Evolutionary conservation across 53 echinoderm and acorn worm genomes (phyloP), one percentile per base, ranked within the genome.

Genomic region (Arbacia lixula): DNA sequence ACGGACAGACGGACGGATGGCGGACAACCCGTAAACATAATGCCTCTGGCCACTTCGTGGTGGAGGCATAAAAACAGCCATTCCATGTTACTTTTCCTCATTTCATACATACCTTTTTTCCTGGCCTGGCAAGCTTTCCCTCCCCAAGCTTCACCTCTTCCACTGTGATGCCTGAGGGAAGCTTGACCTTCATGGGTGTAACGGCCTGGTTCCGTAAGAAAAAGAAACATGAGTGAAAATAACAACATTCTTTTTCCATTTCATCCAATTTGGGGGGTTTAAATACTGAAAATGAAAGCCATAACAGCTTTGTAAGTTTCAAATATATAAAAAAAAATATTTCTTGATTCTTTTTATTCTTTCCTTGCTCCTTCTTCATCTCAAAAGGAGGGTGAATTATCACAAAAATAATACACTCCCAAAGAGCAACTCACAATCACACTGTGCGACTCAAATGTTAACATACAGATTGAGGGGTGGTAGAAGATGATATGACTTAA

Each of bases 21-120:
- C n/a, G n/a, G n/a, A n/a, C n/a, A n/a, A n/a, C n/a, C n/a, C n/a
- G n/a, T n/a, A n/a, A n/a, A n/a, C n/a, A n/a, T n/a, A n/a, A n/a
- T n/a, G n/a, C n/a, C n/a, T n/a, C n/a, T n/a, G n/a, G n/a, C n/a
- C n/a, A n/a, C n/a, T n/a, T n/a, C n/a, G n/a, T n/a, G n/a, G n/a
- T n/a, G n/a, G n/a, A n/a, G n/a, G n/a, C n/a, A n/a, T n/a, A n/a
- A n/a, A n/a, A n/a, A n/a, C n/a, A n/a, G n/a, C n/a, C n/a, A n/a
- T n/a, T n/a, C n/a, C n/a, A n/a, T n/a, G n/a, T n/a, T n/a, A n/a
- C n/a, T n/a, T n/a, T n/a, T n/a, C n/a, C n/a, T n/a, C n/a, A n/a
- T n/a, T n/a, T n/a, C n/a, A n/a, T n/a, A n/a, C n/a, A 32, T 93
- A 93, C 96, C 91, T 84, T 91, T 72, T 76, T 96, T 0, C 89